Conservation (phyloP, 1,140 invertebrate species). For the Drosophila willistoni region DNA sequence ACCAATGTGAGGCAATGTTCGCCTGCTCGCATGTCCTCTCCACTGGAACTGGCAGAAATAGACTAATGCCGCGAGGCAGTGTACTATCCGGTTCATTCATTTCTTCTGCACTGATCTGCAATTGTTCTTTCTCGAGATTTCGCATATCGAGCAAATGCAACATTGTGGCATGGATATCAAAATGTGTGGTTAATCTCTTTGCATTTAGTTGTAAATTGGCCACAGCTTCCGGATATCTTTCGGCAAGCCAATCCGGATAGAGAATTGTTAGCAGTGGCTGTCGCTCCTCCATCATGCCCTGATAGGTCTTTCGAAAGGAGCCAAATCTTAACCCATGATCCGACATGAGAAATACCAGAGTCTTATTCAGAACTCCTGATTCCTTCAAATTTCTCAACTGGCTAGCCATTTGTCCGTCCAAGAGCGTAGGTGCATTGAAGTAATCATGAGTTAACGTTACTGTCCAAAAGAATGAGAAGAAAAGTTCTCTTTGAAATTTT, state of each 20-base stretch:
- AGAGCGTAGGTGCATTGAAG: conserved; percentile 36
- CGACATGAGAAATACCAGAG: conserved; percentile 44
- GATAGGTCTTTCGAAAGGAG: conserved; percentile 85
- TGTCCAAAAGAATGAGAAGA: conserved; percentile 43
- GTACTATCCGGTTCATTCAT: conserved; percentile 58
- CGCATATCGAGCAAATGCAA: conserved; percentile 85
- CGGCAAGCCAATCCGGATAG: conserved; percentile 89
- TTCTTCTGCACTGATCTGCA: conserved; percentile 58
- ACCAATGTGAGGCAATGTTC: conserved; percentile 92
- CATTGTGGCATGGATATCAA: conserved; percentile 90
- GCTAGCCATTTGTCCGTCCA: conserved; percentile 16
- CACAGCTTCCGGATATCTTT: conserved; percentile 86
- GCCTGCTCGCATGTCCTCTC: conserved; percentile 90
- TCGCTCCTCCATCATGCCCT: conserved; percentile 91
- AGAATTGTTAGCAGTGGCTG: conserved; percentile 91
- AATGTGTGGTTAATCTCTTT: conserved; percentile 90
- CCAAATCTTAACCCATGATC: conserved; percentile 40
- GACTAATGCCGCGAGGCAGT: conserved; percentile 88
- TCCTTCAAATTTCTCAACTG: conserved; percentile 13
- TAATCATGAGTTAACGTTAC: conserved; percentile 67
- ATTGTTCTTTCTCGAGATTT: conserved; percentile 59
- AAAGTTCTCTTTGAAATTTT: conserved; percentile 42
- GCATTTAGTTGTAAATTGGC: conserved; percentile 89
- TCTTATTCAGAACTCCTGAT: conserved; percentile 33
- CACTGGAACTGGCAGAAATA: conserved; percentile 89